Percentiles rank a stretch among this genome's conserved stretches.
phyloP scores from a whole-genome alignment of 2,797 vertebrate genomes.

The Melanotaenia trifasciata region DNA sequence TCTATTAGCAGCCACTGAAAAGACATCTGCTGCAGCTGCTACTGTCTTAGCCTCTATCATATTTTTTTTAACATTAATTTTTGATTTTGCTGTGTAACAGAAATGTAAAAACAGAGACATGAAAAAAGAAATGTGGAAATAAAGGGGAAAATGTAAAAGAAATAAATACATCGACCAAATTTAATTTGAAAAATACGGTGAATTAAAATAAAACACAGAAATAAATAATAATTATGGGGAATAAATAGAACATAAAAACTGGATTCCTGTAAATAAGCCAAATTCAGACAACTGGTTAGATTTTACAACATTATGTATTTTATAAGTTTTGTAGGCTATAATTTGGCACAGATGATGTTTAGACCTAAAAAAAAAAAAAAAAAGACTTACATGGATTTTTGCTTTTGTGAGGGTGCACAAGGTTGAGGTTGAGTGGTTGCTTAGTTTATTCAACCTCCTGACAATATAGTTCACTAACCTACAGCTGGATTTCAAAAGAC shows the following conservation, averaged over 20 bases:
- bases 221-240: neutral
- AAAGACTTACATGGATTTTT: neutral
- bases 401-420: too few species aligned
- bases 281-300: neutral
- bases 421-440: too few species aligned
- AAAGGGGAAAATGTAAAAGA: too few species aligned
- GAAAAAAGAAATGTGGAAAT: too few species aligned
- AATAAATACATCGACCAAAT: too few species aligned
- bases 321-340: neutral
- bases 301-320: neutral
- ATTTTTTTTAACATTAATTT: neutral
- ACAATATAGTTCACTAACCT: neutral
- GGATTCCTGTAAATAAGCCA: neutral
- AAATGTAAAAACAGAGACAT: too few species aligned
- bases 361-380: neutral
- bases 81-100: too few species aligned
- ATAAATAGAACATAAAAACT: neutral
- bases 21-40: neutral
- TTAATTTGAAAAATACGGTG: too few species aligned
- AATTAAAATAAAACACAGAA: neutral
- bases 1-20: neutral
- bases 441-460: too few species aligned
- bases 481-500: neutral
- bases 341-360: neutral
- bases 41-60: neutral